Evolutionary conservation across 2,113 vertebrate species (phyloP).

Genomic region (Motacilla alba): DNA sequence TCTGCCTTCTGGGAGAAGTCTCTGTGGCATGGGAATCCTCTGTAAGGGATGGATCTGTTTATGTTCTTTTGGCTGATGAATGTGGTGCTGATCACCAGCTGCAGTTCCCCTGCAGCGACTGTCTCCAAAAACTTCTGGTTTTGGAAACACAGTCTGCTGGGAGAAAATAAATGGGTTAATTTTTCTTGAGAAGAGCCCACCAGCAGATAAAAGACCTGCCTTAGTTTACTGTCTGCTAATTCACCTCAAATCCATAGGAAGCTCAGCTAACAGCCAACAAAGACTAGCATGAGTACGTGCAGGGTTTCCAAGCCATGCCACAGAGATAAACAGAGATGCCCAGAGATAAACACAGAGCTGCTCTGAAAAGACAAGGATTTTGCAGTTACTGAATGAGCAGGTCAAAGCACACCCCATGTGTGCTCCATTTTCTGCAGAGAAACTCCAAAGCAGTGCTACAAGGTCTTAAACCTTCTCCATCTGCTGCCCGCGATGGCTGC

Average conservation of each 20-base stretch:
- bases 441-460: neutral
- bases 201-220: neutral
- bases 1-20: neutral
- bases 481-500: neutral
- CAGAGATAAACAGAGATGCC: neutral
- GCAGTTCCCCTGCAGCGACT: neutral
- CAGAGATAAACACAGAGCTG: neutral
- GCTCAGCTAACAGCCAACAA: neutral
- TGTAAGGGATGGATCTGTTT: neutral
- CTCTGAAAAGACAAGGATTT: neutral
- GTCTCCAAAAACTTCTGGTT: neutral
- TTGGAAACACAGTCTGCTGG: neutral
- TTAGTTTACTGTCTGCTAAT: neutral
- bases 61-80: neutral
- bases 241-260: neutral
- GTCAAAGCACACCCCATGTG: slow-evolving; percentile 15
- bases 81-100: neutral
- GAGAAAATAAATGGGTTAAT: neutral
- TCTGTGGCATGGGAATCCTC: neutral
- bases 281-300: neutral
- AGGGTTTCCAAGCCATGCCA: neutral
- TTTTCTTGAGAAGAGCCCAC: neutral
- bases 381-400: neutral
- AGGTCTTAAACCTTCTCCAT: slow-evolving; percentile 4
- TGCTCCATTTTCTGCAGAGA: neutral